Evolutionary conservation across 30 jellyfish, hydroid and myxozoan species (phyloP), one percentile per base, ranked within the genome.

Genomic region (Clytia hemisphaerica): DNA sequence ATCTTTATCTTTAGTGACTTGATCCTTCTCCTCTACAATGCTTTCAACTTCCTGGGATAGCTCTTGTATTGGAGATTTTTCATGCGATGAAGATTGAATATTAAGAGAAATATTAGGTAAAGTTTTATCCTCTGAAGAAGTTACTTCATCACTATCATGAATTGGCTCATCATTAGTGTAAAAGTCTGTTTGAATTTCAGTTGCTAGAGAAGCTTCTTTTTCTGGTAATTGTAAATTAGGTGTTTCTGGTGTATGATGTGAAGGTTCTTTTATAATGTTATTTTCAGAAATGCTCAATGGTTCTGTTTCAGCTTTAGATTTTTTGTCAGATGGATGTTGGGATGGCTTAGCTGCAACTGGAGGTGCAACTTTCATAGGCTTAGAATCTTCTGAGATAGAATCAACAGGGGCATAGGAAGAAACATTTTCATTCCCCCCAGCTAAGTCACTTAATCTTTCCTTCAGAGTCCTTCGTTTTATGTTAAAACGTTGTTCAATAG

Each of bases 381-480:
- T n/a, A n/a, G n/a, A n/a, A n/a, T n/a, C n/a, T n/a, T n/a, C n/a
- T n/a, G n/a, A n/a, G n/a, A n/a, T n/a, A n/a, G n/a, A n/a, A n/a
- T n/a, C n/a, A n/a, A n/a, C n/a, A n/a, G n/a, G n/a, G n/a, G n/a
- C n/a, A n/a, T n/a, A n/a, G n/a, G n/a, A n/a, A n/a, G n/a, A 21
- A 1, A 15, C 50, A 57, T 31, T 31, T 22, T 57, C 70, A 3
- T 57, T 45, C 4, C 30, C 70, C 4, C 45, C 27, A n/a, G 70
- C 70, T 6, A 57, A 18, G 4, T 22, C 25, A n/a, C 32, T 16
- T 69, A 69, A 69, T 9, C 81, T 26, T 31, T 69, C 81, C 47
- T 69, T 69, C 36, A 69, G 48, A 10, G 81, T 45, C 24, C 67
- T 21, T 32, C 81, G 21, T 31, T 69, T 69, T 7, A 53, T 45